Base-by-base conservation (phyloP, 2,113 vertebrate genomes). In the Channa argus region DNA sequence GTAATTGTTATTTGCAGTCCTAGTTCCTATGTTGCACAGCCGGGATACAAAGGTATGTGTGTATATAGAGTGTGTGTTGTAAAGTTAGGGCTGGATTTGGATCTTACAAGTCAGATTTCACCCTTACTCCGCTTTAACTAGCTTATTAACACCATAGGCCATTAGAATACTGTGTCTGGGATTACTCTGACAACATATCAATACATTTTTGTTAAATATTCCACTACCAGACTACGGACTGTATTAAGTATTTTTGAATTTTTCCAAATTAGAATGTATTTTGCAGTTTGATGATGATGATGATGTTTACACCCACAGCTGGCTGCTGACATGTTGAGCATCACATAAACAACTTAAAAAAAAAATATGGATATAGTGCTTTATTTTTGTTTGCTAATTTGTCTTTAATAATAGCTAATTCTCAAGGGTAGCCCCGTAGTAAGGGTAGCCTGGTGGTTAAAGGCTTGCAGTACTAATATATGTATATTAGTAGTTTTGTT, bases 271-370 rank as follows among this genome's bases (percentile, higher is more conserved):
- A 24, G 24, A 24, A 24, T 24, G 24, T 24, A 24, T 86, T 80
- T 75, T 41, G 63, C 82, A 66, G 41, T 55, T 71, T 74, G 79
- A 63, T 82, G 59, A 81, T 76, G 24, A 24, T 24, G 24, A 24
- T 24, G 24, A 24, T 88, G 76, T 81, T 88, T 85, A 86, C 83
- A 74, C 77, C 67, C 0, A 8, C 15, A 15, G 86, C 79, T 81
- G 33, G 56, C 81, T 77, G 67, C 73, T 69, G 76, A 76, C 79
- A 82, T 75, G 80, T 63, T 83, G 65, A 4, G 6, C 24, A 24
- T 24, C 77, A 64, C 68, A 50, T 88, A 33, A 53, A 37, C 51
- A 14, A 34, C 43, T 50, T 46, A 47, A 49, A 38, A 33, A 39
- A 12, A 61, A 45, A 45, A 63, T 53, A 50, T 51, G 37, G 50